Evolutionary conservation across 1,140 invertebrate genomes (phyloP).

Genomic region (Temnothorax longispinosus): DNA sequence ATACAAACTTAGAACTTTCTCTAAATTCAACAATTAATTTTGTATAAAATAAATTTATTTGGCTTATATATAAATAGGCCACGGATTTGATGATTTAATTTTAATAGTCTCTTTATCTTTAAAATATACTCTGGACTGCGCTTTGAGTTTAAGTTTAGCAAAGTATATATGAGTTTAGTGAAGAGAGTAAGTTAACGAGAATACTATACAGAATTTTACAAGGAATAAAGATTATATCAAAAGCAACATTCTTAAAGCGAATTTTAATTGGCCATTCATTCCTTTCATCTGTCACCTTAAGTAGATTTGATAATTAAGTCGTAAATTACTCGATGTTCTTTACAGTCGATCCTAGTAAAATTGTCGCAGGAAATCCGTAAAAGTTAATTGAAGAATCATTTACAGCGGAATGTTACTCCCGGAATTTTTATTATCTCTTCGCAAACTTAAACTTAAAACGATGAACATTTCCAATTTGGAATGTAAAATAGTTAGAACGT

Average conservation of each 20-base stretch:
- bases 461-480: not conserved
- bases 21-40: not conserved
- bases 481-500: not conserved
- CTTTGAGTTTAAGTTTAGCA: not conserved
- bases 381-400: conserved; percentile 15
- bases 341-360: conserved; percentile 26
- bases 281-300: conserved; percentile 23
- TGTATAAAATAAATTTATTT: not conserved
- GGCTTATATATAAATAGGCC: not conserved
- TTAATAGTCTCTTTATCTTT: not conserved
- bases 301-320: conserved; percentile 42
- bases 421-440: not conserved
- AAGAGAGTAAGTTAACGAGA: conserved; percentile 5
- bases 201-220: conserved; percentile 1
- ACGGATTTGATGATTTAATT: not conserved
- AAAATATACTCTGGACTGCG: not conserved
- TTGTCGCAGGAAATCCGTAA: conserved; percentile 18
- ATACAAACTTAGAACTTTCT: not conserved
- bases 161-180: not conserved
- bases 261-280: conserved; percentile 37
- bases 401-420: not conserved
- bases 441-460: not conserved
- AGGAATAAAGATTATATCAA: conserved; percentile 3
- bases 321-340: conserved; percentile 13
- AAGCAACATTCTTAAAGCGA: conserved; percentile 23